Conservation (phyloP, 2,888 invertebrate species). For the Eupithecia dodoneata region DNA sequence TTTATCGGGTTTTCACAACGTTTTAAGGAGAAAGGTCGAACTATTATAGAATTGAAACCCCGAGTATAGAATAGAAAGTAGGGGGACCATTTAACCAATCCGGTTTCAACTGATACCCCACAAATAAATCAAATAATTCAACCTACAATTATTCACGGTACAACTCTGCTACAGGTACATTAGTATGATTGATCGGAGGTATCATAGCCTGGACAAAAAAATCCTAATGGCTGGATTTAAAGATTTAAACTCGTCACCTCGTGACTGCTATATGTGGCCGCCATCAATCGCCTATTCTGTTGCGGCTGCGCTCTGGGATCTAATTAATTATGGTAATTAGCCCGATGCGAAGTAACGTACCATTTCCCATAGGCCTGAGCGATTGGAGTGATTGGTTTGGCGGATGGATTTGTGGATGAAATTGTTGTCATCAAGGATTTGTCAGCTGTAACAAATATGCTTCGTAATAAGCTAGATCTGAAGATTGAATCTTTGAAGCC, state of each 20-base stretch:
- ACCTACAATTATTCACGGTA: slow-evolving; percentile 20
- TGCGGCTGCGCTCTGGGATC: slow-evolving; percentile 76
- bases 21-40: neutral
- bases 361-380: slow-evolving; percentile 11
- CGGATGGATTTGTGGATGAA: neutral
- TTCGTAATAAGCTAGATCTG: neutral
- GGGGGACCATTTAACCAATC: neutral
- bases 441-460: neutral
- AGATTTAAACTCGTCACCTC: slow-evolving; percentile 77
- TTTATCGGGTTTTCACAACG: neutral
- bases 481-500: neutral
- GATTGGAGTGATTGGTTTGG: slow-evolving; percentile 6
- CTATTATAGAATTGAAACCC: neutral
- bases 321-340: slow-evolving; percentile 83
- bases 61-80: neutral
- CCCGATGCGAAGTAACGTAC: slow-evolving; percentile 49
- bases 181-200: slow-evolving; percentile 71
- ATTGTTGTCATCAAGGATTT: neutral
- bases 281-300: slow-evolving; percentile 80
- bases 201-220: slow-evolving; percentile 68
- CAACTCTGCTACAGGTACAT: slow-evolving; percentile 8
- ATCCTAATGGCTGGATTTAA: slow-evolving; percentile 78
- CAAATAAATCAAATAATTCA: slow-evolving; percentile 1
- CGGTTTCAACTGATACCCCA: neutral
- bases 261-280: slow-evolving; percentile 78